Conservation (phyloP, 2,797 vertebrate genomes). For the Etheostoma perlongum region DNA sequence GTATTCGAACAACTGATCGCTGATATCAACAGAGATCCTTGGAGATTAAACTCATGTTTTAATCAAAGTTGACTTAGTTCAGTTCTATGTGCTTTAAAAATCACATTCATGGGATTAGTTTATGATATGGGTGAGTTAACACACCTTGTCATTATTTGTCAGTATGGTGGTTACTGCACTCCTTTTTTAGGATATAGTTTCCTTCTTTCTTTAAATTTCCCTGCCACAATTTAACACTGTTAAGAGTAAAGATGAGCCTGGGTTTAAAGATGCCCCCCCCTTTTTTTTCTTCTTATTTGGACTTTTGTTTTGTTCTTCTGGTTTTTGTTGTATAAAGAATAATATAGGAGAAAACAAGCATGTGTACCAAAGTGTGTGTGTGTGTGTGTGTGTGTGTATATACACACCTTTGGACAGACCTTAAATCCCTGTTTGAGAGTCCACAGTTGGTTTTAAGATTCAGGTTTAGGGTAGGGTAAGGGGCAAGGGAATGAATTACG, state of each 20-base stretch:
- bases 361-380: background rate
- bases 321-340: background rate
- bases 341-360: background rate
- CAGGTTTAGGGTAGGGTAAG: background rate
- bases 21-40: constrained; percentile 35
- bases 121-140: background rate
- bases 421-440: background rate
- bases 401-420: background rate
- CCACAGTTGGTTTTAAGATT: background rate
- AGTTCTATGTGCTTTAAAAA: background rate
- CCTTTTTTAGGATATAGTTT: background rate
- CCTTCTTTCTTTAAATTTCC: background rate
- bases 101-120: background rate
- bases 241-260: background rate
- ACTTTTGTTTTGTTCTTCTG: no score
- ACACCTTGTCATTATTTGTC: background rate
- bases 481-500: background rate
- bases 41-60: constrained; percentile 20
- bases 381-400: background rate
- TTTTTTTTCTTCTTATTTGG: background rate
- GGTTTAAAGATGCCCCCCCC: background rate
- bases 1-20: constrained; percentile 32
- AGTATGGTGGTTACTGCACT: background rate
- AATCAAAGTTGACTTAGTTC: constrained; percentile 19
- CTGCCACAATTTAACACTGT: background rate